phyloP scores from a whole-genome alignment of 2,888 invertebrate species.

The Epirrhoe alternata region DNA sequence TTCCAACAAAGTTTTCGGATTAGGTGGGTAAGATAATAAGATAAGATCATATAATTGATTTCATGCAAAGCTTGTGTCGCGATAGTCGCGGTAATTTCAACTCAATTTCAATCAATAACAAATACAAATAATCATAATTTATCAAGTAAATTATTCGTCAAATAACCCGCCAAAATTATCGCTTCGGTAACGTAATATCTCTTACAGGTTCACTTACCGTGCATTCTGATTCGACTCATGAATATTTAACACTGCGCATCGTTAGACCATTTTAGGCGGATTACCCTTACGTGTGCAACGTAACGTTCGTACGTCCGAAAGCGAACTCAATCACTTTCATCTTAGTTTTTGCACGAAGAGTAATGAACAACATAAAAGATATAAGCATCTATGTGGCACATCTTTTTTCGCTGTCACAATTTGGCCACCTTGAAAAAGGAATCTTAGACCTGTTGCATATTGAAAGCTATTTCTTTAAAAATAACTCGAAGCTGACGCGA shows the following conservation, averaged over 20 bases:
- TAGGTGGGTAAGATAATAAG: too few species aligned
- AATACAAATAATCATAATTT: too few species aligned
- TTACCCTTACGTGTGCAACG: slow-evolving; percentile 18
- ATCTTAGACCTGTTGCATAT: slow-evolving; percentile 43
- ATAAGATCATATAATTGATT: too few species aligned
- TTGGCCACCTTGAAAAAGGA: slow-evolving; percentile 62
- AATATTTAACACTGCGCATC: not conserved
- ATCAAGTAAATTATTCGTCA: not conserved
- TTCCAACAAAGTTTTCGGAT: not conserved
- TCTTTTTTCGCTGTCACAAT: slow-evolving; percentile 68
- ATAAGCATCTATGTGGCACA: slow-evolving; percentile 81
- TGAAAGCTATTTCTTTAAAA: slow-evolving; percentile 40
- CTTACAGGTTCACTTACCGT: not conserved
- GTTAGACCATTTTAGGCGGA: not conserved
- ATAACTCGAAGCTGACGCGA: not conserved
- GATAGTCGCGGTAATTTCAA: too few species aligned
- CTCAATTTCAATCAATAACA: too few species aligned
- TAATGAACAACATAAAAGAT: slow-evolving; percentile 75
- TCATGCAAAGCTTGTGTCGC: too few species aligned
- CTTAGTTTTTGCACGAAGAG: slow-evolving; percentile 62
- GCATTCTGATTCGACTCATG: not conserved
- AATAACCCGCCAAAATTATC: not conserved
- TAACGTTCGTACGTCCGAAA: slow-evolving; percentile 53
- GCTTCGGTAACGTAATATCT: not conserved
- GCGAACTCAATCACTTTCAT: slow-evolving; percentile 81